Base-by-base conservation (phyloP, 1,140 invertebrate genomes). In the Palaemon carinicauda region DNA sequence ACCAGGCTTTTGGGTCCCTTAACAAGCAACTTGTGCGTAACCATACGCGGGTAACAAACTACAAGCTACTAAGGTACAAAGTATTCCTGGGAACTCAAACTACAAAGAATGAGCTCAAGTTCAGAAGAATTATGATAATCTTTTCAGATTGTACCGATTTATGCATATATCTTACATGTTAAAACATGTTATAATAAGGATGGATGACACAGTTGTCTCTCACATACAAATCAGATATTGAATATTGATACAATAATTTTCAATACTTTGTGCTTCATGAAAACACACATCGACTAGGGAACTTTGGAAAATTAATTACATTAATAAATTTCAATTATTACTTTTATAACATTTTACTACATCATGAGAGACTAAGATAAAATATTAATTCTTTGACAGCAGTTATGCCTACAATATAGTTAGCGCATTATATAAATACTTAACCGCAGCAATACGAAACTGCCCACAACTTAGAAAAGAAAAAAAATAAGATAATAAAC, bases 1-100 rank as follows among this genome's bases (percentile, higher is more conserved):
- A 19, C 29, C n/a, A 31, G 51, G 65, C 50, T 77, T 27, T 73
- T 74, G 41, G 65, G 73, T 83, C 65, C 56, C 69, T 77, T 56
- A 77, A 75, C 56, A 77, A 77, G 82, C 71, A 83, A 75, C 82
- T 83, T 82, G 81, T 82, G 81, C 81, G 81, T 54, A 73, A 29
- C 73, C 71, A 54, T 77, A 82, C 80, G 27, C 31, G 53, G 82
- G 82, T 77, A 77, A 83, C 71, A 77, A 77, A 83, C 82, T 83
- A 83, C 71, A 74, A 54, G 73, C 82, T 83, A 83, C 82, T 83
- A 77, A 83, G 82, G 82, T 83, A 83, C 82, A 83, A 83, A 83
- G 75, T 74, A 83, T 75, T 75, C 54, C 71, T 60, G 19, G 56
- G 31, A 53, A 75, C 54, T 77, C 53, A 83, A 71, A 54, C 73